phyloP scores from a whole-genome alignment of 1,140 invertebrate genomes.

The Arctopsyche grandis region DNA sequence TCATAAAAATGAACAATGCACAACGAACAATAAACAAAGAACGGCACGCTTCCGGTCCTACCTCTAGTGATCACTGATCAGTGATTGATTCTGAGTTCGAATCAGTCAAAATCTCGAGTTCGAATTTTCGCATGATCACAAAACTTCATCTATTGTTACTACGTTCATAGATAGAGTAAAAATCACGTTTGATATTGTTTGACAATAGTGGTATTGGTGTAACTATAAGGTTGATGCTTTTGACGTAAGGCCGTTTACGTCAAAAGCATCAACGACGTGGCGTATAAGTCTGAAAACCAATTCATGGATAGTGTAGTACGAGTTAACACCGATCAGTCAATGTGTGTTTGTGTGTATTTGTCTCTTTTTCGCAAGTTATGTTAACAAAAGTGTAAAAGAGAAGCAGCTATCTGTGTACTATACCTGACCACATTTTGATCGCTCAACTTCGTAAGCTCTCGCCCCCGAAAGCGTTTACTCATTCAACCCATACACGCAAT shows the following conservation, averaged over 20 bases:
- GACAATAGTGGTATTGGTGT: conserved; percentile 4
- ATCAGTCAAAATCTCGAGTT: too few relatives aligned
- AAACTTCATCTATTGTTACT: too few relatives aligned
- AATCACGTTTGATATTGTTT: neutral
- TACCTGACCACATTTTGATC: neutral
- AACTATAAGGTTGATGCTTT: conserved; percentile 35
- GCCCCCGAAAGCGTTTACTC: neutral
- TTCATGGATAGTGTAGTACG: conserved; percentile 4
- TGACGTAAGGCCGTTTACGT: conserved; percentile 40
- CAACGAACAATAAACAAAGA: too few relatives aligned
- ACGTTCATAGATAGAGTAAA: too few relatives aligned
- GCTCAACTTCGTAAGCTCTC: conserved; percentile 19
- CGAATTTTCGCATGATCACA: too few relatives aligned
- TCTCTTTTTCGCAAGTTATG: neutral
- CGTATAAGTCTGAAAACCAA: conserved; percentile 31
- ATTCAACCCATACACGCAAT: conserved; percentile 14
- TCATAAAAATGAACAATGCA: too few relatives aligned
- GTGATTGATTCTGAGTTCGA: too few relatives aligned
- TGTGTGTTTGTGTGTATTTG: neutral
- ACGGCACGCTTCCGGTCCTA: too few relatives aligned
- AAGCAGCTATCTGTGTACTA: neutral
- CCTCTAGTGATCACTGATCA: too few relatives aligned
- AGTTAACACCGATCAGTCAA: neutral
- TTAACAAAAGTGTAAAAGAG: neutral
- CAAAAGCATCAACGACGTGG: conserved; percentile 36